Conservation (phyloP, 2,888 invertebrate genomes). For the Philereme transversata region DNA sequence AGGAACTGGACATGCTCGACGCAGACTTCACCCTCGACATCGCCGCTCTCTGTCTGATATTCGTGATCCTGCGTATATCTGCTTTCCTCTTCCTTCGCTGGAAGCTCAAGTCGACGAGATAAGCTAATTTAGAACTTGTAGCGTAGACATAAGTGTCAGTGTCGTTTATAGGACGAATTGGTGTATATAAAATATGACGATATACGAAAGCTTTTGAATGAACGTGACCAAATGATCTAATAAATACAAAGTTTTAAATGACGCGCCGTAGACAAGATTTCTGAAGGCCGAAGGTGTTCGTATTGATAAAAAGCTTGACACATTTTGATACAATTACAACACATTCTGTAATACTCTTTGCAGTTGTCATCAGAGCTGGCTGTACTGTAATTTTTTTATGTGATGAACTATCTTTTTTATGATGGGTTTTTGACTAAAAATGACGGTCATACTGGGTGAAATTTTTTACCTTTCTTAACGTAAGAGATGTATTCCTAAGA, state of each 20-base stretch:
- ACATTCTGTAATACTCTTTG: not conserved
- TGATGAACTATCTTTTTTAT: not conserved
- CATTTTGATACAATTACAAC: not conserved
- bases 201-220: not conserved
- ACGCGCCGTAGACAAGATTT: too few species aligned
- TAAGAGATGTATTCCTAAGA: not conserved
- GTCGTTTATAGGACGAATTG: constrained; percentile 11
- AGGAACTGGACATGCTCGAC: constrained; percentile 93
- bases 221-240: not conserved
- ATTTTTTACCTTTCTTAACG: not conserved
- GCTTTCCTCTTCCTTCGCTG: constrained; percentile 94
- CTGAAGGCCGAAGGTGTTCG: too few species aligned
- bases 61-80: constrained; percentile 90
- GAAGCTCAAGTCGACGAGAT: constrained; percentile 92
- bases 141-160: constrained; percentile 16
- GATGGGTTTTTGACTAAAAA: not conserved
- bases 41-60: constrained; percentile 90
- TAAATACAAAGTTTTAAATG: too few species aligned
- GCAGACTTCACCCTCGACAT: constrained; percentile 92
- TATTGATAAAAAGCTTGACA: not conserved
- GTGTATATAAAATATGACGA: not conserved
- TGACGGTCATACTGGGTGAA: too few species aligned
- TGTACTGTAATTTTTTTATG: not conserved
- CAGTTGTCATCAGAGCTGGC: not conserved
- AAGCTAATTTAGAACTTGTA: constrained; percentile 54